Base-by-base conservation (phyloP, 2,888 invertebrate genomes). In the Drosophila picticornis region DNA sequence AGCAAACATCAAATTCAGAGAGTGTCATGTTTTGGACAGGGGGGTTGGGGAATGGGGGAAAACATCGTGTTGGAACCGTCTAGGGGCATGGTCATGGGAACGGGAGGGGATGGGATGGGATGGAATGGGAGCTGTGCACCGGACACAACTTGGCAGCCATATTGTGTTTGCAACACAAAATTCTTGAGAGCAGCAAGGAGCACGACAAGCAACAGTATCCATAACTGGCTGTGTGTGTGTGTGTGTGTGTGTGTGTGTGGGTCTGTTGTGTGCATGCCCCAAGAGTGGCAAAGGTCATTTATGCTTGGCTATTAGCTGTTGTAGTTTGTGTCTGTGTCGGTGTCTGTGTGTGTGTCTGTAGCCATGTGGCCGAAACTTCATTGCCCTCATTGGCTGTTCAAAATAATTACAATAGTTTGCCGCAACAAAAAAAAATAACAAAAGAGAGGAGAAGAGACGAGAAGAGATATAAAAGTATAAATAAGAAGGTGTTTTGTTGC, bases 331-430 rank as follows among this genome's bases (percentile, higher is more conserved):
- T 59, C 32, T 46, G 16, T 16, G 7, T 22, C 19, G 7, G 19
- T n/a, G 19, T 36, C n/a, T 40, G n/a, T 40, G n/a, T 43, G 43
- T 43, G 22, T 22, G 22, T 59, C 40, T 29, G 25, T 48, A 16
- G 53, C 55, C 55, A 71, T 77, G 67, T 76, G 66, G 62, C 68
- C 57, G 48, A 75, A 77, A 70, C 84, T 81, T 66, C 75, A 81
- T 75, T 82, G 84, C 81, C 81, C 80, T 83, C 67, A 83, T 88
- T 83, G 86, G 89, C 89, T 84, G 75, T 89, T 89, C 81, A 84
- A 84, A 84, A 88, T 90, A 90, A 84, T 90, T 82, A 90, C 83
- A 88, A 84, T 84, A 84, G 84, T 84, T 88, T 88, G 55, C 48
- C 57, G 59, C 56, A 58, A 46, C 34, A 48, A 48, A 59, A 43